These are phyloP conservation scores for Sclerodermus sp. DNA, from an alignment of 2,888 invertebrate species.

Conservation along the genomic window DNA sequence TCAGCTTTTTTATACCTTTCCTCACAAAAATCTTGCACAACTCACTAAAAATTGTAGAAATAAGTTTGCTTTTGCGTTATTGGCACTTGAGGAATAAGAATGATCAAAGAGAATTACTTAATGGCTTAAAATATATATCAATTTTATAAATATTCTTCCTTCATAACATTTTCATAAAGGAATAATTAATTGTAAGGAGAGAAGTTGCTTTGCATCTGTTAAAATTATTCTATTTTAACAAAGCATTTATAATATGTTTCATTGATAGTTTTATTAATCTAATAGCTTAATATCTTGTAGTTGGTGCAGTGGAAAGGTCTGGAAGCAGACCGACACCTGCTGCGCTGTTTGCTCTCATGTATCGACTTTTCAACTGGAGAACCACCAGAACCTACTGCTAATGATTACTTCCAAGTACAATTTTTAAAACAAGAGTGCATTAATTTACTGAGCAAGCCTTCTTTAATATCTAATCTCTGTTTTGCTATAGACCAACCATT, in stretches of 20 bases:
- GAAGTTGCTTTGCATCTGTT: too few species aligned
- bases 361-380: conserved; percentile 77
- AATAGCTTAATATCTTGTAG: conserved; percentile 61
- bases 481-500: conserved; percentile 84
- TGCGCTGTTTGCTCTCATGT: conserved; percentile 90
- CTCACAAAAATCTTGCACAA: too few species aligned
- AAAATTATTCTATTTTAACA: conserved; percentile 4
- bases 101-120: too few species aligned
- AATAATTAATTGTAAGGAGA: too few species aligned
- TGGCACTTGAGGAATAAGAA: too few species aligned
- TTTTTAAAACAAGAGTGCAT: conserved; percentile 78
- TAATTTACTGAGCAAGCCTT: conserved; percentile 80
- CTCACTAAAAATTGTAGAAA: too few species aligned
- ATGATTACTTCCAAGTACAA: conserved; percentile 67
- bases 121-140: too few species aligned
- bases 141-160: too few species aligned
- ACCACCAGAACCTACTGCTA: conserved; percentile 61
- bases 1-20: too few species aligned
- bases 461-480: conserved; percentile 85
- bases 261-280: conserved; percentile 23
- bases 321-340: conserved; percentile 95
- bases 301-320: conserved; percentile 89
- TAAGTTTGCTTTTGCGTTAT: too few species aligned
- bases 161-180: too few species aligned
- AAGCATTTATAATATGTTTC: conserved; percentile 3